Percentiles rank a stretch among this genome's conserved stretches.
phyloP scores from a whole-genome alignment of 2,113 vertebrate species.

The Melozone crissalis region DNA sequence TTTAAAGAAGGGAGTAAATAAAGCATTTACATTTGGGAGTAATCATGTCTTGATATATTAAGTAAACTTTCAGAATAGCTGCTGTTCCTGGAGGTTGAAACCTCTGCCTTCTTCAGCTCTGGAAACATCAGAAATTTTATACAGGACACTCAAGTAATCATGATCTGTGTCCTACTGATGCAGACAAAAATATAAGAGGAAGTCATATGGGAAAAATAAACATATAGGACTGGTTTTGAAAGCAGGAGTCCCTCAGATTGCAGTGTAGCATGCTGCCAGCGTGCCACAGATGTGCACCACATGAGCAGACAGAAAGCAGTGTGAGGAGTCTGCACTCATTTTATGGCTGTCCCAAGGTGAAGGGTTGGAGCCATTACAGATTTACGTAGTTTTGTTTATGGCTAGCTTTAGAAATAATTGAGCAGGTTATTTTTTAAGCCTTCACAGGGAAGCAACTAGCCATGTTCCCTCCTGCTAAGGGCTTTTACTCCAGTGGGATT shows the following conservation, averaged over 20 bases:
- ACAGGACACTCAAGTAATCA: background rate
- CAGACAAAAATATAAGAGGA: background rate
- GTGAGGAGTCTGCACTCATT: conserved; percentile 41
- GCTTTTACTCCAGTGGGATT: background rate
- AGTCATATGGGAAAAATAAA: conserved; percentile 12
- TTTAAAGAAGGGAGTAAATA: background rate
- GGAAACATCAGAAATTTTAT: background rate
- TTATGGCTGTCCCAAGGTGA: conserved; percentile 40
- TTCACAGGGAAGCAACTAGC: background rate
- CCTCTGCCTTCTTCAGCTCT: background rate
- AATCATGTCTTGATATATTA: background rate
- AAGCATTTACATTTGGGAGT: background rate
- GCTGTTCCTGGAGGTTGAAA: background rate
- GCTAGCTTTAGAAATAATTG: background rate
- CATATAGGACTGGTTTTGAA: conserved; percentile 25
- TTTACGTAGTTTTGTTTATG: background rate
- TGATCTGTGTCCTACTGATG: background rate
- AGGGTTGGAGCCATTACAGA: conserved; percentile 21
- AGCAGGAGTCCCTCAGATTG: conserved; percentile 2
- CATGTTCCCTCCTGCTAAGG: background rate
- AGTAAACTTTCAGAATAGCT: background rate
- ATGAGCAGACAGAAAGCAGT: conserved; percentile 56
- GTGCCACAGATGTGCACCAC: conserved; percentile 66
- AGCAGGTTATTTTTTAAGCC: conserved; percentile 20
- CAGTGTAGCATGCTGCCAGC: background rate